Evolutionary conservation across 1,140 invertebrate genomes (phyloP), one percentile per base, ranked within the genome.

Genomic region (Ceratina australensis): DNA sequence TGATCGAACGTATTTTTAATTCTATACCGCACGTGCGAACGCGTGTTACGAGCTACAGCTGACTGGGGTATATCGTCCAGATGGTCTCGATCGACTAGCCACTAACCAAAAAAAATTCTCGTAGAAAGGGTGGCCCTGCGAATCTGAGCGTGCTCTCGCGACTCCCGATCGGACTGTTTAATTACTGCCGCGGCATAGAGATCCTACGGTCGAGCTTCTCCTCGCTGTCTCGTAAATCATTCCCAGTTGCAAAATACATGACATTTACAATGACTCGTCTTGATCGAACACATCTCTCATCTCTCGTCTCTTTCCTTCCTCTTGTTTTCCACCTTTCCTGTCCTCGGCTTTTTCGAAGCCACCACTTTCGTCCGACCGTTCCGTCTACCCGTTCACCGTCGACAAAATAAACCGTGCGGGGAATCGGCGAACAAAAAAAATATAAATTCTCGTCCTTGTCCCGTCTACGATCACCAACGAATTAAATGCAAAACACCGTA

Each of bases 191-290:
- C 33, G 33, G 10, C n/a, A 33, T 66, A 79, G 63, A 52, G 79
- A 74, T 50, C 47, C 64, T 79, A 85, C 64, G 73, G 67, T 61
- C 79, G 66, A 71, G 80, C 77, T 85, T 87, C 87, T 87, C 88
- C 82, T 82, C 72, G 69, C 52, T 65, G 78, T 77, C 78, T 69
- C 68, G 77, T 83, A 68, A 88, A 77, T 87, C 87, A 90, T 87
- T 89, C 84, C 80, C 81, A 69, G 80, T 84, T 80, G 72, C 81
- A 86, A 86, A 81, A 87, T 88, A 79, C 80, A 88, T 89, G 88
- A 87, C 89, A 90, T 83, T 88, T 86, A 67, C 71, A 86, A 86
- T 84, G 74, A 86, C 72, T 83, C 76, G 64, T 68, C 71, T 78
- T 60, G 75, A 69, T 78, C 67, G 73, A 78, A 78, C 22, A 67